These are phyloP conservation scores for Falco naumanni DNA, from an alignment of 2,797 vertebrate species.

Conservation along the genomic window DNA sequence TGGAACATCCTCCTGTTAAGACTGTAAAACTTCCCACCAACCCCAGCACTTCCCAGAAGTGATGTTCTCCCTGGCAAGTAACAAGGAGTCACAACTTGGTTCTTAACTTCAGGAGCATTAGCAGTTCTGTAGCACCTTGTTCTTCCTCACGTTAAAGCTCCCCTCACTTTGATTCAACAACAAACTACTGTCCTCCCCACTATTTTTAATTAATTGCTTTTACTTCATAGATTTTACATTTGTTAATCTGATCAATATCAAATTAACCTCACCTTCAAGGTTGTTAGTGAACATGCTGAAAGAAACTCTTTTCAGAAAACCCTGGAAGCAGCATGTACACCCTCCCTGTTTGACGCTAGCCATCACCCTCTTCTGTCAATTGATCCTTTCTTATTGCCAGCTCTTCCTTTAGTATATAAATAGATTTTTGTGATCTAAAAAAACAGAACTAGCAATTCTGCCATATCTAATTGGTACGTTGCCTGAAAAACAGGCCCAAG, in stretches of 20 bases:
- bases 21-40: background rate
- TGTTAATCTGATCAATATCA: constrained; percentile 70
- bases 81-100: background rate
- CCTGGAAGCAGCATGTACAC: background rate
- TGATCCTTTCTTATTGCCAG: background rate
- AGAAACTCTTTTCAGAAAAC: background rate
- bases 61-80: background rate
- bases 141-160: constrained; percentile 47
- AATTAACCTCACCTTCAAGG: constrained; percentile 71
- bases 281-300: constrained; percentile 5
- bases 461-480: background rate
- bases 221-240: constrained; percentile 57
- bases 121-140: background rate
- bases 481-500: background rate
- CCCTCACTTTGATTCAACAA: constrained; percentile 33
- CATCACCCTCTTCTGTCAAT: background rate
- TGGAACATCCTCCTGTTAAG: background rate
- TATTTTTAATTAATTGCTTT: constrained; percentile 65
- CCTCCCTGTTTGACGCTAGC: background rate
- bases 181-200: background rate
- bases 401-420: background rate
- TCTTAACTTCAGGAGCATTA: background rate
- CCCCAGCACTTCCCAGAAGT: background rate
- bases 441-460: background rate
- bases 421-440: background rate